These are phyloP conservation scores for Eurytoma californica DNA, from an alignment of 2,888 invertebrate genomes.

Conservation along the genomic window DNA sequence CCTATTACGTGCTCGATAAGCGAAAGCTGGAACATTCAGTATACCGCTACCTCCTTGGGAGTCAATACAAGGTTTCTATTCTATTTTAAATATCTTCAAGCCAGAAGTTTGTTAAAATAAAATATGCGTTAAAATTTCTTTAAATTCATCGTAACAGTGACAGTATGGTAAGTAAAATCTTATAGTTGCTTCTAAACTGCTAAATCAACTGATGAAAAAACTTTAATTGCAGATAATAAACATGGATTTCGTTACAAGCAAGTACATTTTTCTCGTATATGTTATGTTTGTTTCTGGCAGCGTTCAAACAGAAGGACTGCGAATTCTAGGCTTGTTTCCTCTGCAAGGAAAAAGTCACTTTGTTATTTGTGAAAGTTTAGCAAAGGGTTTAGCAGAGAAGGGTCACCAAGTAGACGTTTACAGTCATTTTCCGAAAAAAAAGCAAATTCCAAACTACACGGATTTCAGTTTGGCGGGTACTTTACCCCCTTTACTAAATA, in stretches of 20 bases:
- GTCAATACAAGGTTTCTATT: too few species aligned
- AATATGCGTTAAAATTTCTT: too few species aligned
- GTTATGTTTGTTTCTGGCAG: neutral
- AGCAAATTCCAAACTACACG: slow-evolving; percentile 63
- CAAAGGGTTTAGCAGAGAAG: slow-evolving; percentile 73
- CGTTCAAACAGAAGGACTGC: slow-evolving; percentile 64
- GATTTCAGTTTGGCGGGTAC: slow-evolving; percentile 64
- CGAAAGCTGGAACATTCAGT: too few species aligned
- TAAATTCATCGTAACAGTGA: too few species aligned
- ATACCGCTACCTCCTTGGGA: too few species aligned
- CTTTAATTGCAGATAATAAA: too few species aligned
- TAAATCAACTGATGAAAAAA: too few species aligned
- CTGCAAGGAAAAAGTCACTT: slow-evolving; percentile 76
- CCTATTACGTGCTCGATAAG: too few species aligned
- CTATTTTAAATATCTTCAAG: too few species aligned
- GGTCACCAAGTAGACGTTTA: slow-evolving; percentile 76
- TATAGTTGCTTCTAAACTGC: too few species aligned
- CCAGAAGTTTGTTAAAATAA: too few species aligned
- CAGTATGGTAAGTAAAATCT: too few species aligned
- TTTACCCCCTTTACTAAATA: slow-evolving; percentile 62
- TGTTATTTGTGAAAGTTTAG: slow-evolving; percentile 73
- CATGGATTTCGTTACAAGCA: neutral
- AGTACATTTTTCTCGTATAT: neutral
- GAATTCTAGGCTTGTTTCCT: slow-evolving; percentile 76
- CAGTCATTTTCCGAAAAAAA: slow-evolving; percentile 65